phyloP scores from a whole-genome alignment of 2,113 vertebrate species.

The Lepisosteus osseus region DNA sequence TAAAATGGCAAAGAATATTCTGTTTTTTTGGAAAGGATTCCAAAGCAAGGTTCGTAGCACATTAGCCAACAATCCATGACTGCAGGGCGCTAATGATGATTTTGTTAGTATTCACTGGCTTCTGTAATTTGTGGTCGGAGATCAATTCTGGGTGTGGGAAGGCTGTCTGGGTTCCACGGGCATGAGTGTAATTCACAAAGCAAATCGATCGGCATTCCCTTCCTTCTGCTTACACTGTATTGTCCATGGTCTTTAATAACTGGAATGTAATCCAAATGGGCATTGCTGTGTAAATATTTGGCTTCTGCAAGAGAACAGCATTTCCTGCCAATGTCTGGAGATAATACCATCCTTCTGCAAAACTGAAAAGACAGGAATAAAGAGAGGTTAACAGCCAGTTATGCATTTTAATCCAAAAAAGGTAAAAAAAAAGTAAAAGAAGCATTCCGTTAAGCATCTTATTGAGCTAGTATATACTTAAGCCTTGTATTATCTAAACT shows the following conservation, averaged over 20 bases:
- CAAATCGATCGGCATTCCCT: slow-evolving; percentile 11
- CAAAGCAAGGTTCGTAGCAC: slow-evolving; percentile 10
- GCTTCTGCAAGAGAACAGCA: slow-evolving; percentile 1
- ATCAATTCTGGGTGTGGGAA: neutral
- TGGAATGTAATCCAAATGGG: slow-evolving; percentile 12
- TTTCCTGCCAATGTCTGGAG: slow-evolving; percentile 12
- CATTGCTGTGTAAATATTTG: slow-evolving; percentile 2
- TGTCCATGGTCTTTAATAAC: slow-evolving; percentile 5
- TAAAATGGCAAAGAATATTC: neutral
- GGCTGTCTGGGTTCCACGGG: neutral
- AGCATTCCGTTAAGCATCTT: neutral
- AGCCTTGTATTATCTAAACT: no score
- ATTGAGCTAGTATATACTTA: no score
- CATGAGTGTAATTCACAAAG: neutral
- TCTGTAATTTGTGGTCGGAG: neutral
- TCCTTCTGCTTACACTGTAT: neutral
- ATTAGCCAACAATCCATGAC: slow-evolving; percentile 5
- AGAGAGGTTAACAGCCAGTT: neutral
- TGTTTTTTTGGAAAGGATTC: slow-evolving; percentile 23
- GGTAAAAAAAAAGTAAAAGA: slow-evolving; percentile 61
- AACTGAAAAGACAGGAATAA: slow-evolving; percentile 2
- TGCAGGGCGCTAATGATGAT: neutral
- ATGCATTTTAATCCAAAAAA: slow-evolving; percentile 51
- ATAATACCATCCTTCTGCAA: slow-evolving; percentile 13
- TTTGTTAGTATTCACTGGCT: neutral